Evolutionary conservation across 1,140 invertebrate genomes (phyloP), one percentile per base, ranked within the genome.

Genomic region (Macrotrachela quadricornifera): DNA sequence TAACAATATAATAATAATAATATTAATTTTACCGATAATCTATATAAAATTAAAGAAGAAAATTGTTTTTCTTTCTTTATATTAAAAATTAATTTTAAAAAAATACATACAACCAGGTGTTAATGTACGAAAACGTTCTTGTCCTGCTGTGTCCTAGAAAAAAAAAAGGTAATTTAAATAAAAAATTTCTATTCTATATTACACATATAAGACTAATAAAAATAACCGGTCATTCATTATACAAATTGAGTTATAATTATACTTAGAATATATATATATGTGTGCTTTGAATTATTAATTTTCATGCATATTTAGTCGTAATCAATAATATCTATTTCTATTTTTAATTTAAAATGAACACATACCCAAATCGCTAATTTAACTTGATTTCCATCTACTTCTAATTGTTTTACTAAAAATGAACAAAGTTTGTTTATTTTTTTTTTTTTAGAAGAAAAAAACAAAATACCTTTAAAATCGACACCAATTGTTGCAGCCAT

Each of bases 41-140:
- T 30, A 30, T 4, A 30, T 30, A 30, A 8, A 30, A 4, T 30
- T 30, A 8, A 30, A 30, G 8, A 30, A 30, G 8, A 30, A 30
- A 2, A 30, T 30, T 8, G 8, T 30, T n/a, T n/a, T n/a, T n/a
- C 21, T 4, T 4, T 30, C 8, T 4, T 2, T 30, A 30, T 30
- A 8, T 4, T 4, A 8, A 30, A 30, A 30, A 30, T 4, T 8
- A 30, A 30, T 4, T 4, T 30, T 4, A 30, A 30, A 30, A 30
- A 30, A 30, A 30, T 30, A 30, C 21, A 30, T 30, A 30, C 21
- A 71, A 58, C 68, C 68, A 10, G 91, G 90, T 40, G 88, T 96
- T 44, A 99, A 70, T 12, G 88, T 94, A 58, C 90, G 75, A 66
- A 96, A 99, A 59, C 90, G 71, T 72, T 97, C 92, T 63, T 92